These are phyloP conservation scores for Tanypteryx hageni DNA, from an alignment of 2,888 invertebrate genomes.

Conservation along the genomic window DNA sequence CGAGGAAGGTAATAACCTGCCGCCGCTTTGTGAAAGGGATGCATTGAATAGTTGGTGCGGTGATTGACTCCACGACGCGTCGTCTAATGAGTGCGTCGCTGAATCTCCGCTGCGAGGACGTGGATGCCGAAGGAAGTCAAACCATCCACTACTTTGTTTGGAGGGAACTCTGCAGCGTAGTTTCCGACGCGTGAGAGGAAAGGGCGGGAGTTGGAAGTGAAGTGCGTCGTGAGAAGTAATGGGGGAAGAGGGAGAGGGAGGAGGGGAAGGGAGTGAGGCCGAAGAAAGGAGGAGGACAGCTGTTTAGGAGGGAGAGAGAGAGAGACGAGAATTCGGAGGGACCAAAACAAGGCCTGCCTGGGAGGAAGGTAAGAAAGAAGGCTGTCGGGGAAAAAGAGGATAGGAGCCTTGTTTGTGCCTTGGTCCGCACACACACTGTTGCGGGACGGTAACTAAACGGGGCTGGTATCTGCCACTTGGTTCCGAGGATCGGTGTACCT, in stretches of 20 bases:
- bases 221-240: neutral
- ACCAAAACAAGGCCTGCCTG: neutral
- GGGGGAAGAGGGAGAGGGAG: constrained; percentile 48
- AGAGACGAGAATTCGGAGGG: neutral
- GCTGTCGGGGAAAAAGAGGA: too few relatives aligned
- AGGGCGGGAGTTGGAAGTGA: neutral
- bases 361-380: too few relatives aligned
- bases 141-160: neutral
- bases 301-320: neutral
- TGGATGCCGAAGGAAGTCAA: neutral
- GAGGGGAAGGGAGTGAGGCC: constrained; percentile 45
- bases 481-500: neutral
- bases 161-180: neutral
- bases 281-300: neutral
- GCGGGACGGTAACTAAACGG: too few relatives aligned
- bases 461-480: neutral
- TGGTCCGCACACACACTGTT: too few relatives aligned
- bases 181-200: neutral
- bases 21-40: too few relatives aligned
- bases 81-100: too few relatives aligned
- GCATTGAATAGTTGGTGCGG: too few relatives aligned
- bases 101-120: neutral
- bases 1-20: too few relatives aligned
- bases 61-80: too few relatives aligned
- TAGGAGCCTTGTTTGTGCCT: too few relatives aligned